phyloP scores from a whole-genome alignment of 2,113 vertebrate species.

The Platichthys flesus region DNA sequence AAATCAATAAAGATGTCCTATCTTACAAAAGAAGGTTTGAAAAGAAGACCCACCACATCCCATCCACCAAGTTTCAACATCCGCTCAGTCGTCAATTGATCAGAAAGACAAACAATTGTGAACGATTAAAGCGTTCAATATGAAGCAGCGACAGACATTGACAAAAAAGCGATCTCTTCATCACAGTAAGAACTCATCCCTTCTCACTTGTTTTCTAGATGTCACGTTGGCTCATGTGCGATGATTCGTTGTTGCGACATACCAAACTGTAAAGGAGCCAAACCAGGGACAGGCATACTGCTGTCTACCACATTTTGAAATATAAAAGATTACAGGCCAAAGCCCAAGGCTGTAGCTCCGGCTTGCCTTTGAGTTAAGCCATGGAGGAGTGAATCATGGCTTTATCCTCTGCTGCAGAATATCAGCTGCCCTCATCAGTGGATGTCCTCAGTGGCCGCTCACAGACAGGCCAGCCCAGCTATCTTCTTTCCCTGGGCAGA shows the following conservation, averaged over 20 bases:
- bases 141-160: too few relatives aligned
- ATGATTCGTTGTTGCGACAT: neutral
- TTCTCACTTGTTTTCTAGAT: neutral
- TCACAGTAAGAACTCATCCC: too few relatives aligned
- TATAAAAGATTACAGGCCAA: conserved; percentile 23
- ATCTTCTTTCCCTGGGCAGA: conserved; percentile 23
- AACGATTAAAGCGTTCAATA: too few relatives aligned
- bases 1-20: too few relatives aligned
- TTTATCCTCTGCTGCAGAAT: conserved; percentile 41
- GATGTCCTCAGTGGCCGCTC: conserved; percentile 38
- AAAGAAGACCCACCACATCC: too few relatives aligned
- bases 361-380: conserved; percentile 17
- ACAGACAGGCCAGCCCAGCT: conserved; percentile 31
- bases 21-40: too few relatives aligned
- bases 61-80: too few relatives aligned
- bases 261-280: conserved; percentile 4
- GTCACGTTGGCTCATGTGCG: neutral
- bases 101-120: too few relatives aligned
- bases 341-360: conserved; percentile 19
- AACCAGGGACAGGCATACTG: neutral
- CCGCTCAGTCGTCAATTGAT: too few relatives aligned
- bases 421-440: conserved; percentile 43
- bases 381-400: conserved; percentile 37
- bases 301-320: conserved; percentile 1
- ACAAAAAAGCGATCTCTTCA: too few relatives aligned